These are phyloP conservation scores for Lutraria rhynchaena DNA, from an alignment of 1,140 invertebrate species.

Conservation along the genomic window DNA sequence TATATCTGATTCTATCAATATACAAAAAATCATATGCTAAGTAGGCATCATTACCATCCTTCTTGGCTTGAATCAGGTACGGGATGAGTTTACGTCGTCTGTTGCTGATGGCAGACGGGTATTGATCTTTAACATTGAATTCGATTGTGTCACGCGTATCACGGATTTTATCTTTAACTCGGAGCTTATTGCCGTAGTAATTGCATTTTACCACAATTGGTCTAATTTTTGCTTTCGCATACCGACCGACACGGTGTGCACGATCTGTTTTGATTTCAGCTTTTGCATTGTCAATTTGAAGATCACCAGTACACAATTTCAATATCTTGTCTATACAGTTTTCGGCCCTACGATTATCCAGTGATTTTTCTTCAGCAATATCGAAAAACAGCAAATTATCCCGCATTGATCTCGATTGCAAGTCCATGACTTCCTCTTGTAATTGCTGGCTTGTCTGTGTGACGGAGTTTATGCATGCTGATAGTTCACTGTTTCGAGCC, in stretches of 20 bases:
- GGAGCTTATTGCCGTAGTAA: not conserved
- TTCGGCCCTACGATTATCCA: too few relatives aligned
- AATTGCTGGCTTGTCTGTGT: too few relatives aligned
- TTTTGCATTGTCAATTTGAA: too few relatives aligned
- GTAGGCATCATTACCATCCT: not conserved
- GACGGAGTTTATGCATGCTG: too few relatives aligned
- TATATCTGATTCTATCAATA: slow-evolving; percentile 25
- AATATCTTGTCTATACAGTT: too few relatives aligned
- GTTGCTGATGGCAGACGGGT: not conserved
- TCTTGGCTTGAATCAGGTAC: not conserved
- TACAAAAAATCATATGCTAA: slow-evolving; percentile 21
- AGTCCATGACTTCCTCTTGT: too few relatives aligned
- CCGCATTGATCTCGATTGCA: too few relatives aligned
- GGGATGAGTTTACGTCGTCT: slow-evolving; percentile 1
- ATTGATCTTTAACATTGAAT: not conserved
- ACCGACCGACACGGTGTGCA: not conserved
- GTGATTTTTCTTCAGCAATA: too few relatives aligned
- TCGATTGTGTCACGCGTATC: not conserved
- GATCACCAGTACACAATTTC: too few relatives aligned
- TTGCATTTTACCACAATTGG: slow-evolving; percentile 40
- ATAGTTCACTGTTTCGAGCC: too few relatives aligned
- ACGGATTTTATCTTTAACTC: not conserved
- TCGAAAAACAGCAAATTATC: too few relatives aligned
- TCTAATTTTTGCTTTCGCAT: not conserved
- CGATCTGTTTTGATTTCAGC: slow-evolving; percentile 22